Evolutionary conservation across 2,113 vertebrate species (phyloP), one percentile per base, ranked within the genome.

Genomic region (Capricornis sumatraensis): DNA sequence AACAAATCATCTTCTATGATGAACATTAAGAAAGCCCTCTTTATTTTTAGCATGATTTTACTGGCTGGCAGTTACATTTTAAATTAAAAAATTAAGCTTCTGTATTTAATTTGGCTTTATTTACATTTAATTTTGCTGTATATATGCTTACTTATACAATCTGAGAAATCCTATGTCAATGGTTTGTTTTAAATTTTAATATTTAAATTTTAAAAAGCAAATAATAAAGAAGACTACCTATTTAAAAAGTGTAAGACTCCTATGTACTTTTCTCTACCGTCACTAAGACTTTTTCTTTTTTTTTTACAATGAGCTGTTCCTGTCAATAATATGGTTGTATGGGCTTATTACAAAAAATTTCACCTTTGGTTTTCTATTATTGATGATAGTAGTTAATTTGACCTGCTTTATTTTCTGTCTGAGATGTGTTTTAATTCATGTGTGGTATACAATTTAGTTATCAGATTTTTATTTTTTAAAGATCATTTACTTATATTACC

Each of bases 81-180:
- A 98, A 91, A 87, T 95, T 62, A 79, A 83, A 95, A 71, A 95
- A 89, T 81, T 92, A 96, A 92, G 53, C 43, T 94, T 93, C 28
- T 87, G n/a, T 27, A 76, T 43, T 71, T 76, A 76, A 43, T 43
- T 43, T 43, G 40, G 40, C 12, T 76, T 76, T 76, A 76, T 76
- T 43, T 76, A 43, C 71, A 43, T 43, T 76, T 76, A 76, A 76
- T 76, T 76, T 76, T 76, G 36, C 71, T 43, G 23, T 52, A 57
- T 84, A 79, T 90, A 23, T 93, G 19, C 6, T 88, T 94, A 86
- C 13, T 90, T 96, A 78, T 28, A 43, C 60, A 89, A 86, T 92
- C 50, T 86, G 89, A 92, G 71, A 97, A 89, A 60, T 89, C 71
- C 55, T 95, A 71, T 52, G 40, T 16, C 19, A 89, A 62, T 76